These are phyloP conservation scores for Clupea harengus DNA, from an alignment of 2,113 vertebrate genomes.

Conservation along the genomic window DNA sequence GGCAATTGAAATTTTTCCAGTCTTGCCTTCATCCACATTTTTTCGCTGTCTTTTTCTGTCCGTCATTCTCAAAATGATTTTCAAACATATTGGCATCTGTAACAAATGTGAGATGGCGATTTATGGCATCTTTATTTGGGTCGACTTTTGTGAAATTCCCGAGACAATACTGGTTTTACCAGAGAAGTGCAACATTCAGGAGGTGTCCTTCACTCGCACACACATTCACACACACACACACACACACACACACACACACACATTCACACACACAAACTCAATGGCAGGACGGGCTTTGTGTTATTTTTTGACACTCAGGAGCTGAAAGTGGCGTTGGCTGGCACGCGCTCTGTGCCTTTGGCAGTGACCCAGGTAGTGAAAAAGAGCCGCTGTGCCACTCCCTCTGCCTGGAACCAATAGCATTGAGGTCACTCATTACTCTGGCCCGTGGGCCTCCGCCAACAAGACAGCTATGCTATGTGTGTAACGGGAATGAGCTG, in stretches of 20 bases:
- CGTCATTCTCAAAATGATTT: no score
- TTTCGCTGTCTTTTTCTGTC: no score
- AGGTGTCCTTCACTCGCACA: not conserved
- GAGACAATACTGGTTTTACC: not conserved
- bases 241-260: not conserved
- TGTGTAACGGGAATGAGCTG: not conserved
- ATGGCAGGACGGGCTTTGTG: not conserved
- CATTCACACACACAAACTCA: not conserved
- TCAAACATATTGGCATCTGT: no score
- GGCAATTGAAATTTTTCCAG: no score
- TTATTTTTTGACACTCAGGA: not conserved
- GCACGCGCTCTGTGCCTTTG: not conserved
- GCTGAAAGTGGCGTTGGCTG: not conserved
- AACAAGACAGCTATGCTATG: not conserved
- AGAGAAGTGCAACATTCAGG: not conserved
- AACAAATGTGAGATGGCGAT: no score
- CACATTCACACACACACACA: not conserved
- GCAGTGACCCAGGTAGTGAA: not conserved
- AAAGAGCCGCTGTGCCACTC: not conserved
- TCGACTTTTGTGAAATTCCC: not conserved
- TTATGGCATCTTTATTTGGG: not conserved
- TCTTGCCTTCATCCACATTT: no score
- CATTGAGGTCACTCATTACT: not conserved
- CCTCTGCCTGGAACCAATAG: constrained; percentile 9
- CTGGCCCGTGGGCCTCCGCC: not conserved